Base-by-base conservation (phyloP, 2,797 vertebrate species). In the Furcifer pardalis region DNA sequence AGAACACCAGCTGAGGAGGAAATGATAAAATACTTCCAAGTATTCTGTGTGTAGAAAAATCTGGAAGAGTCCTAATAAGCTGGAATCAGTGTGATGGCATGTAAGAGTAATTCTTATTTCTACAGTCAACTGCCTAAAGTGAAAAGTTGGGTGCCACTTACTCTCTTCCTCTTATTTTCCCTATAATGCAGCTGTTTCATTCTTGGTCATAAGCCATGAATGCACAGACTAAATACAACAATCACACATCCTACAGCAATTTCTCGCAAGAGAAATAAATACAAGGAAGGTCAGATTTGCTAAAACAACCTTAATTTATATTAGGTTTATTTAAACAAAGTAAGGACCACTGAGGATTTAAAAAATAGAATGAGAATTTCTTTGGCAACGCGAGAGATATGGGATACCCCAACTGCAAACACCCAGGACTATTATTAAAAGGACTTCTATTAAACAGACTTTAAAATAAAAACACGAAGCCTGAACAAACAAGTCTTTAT, bases 251-350 rank as follows among this genome's bases (percentile, higher is more conserved):
- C 35, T 86, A 78, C 30, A 52, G 81, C 82, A 88, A 83, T 90
- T 91, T 87, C 89, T 91, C 89, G 90, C 85, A 89, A 79, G 66
- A 92, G 82, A 87, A 91, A 88, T 66, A 91, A 91, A 83, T 79
- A 82, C 27, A 42, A 79, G 74, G 74, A 78, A 15, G 30, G 59
- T 88, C 63, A 23, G 49, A 73, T 59, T 85, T 84, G 85, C 85
- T 91, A 90, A 88, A 93, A 89, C 73, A 86, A 85, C 77, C 68
- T 82, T 68, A n/a, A 56, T 87, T 88, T 91, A 89, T 85, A 87
- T 56, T 25, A 5, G 86, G 79, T 60, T 88, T 92, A 90, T 91
- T 93, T 91, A 91, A 94, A 90, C 79, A 83, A 66, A 90, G 86
- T 84, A 90, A 92, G 87, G 88, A 75, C 90, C 75, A 83, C 15